Evolutionary conservation across 2,797 vertebrate species (phyloP).

Genomic region (Helostoma temminkii): DNA sequence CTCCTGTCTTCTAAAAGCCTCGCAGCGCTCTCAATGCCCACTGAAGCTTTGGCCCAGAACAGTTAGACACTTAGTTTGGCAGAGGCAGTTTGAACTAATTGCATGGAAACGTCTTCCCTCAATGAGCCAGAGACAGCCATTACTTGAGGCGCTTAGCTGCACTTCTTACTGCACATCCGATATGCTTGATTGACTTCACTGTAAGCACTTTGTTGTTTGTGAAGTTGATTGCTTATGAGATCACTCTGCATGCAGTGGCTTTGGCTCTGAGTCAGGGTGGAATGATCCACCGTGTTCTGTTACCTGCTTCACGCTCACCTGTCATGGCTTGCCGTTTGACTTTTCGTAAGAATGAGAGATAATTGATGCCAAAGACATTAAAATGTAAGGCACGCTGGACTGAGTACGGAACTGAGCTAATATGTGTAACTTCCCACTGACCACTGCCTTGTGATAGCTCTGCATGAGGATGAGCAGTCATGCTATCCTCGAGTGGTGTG

Average conservation of each 20-base stretch:
- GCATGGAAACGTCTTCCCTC: conserved; percentile 61
- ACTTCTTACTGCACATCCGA: conserved; percentile 62
- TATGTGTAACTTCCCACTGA: conserved; percentile 50
- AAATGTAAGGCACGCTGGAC: conserved; percentile 57
- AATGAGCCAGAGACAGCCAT: conserved; percentile 53
- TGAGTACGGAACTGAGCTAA: conserved; percentile 39
- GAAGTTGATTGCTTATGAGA: conserved; percentile 58
- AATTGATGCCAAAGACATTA: conserved; percentile 63
- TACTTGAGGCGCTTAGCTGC: conserved; percentile 61
- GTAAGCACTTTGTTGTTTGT: conserved; percentile 64
- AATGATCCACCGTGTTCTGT: conserved; percentile 21
- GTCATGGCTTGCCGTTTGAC: background rate
- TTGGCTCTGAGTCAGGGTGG: conserved; percentile 17
- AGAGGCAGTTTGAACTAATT: conserved; percentile 70
- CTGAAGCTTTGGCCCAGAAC: conserved; percentile 54
- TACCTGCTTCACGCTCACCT: conserved; percentile 32
- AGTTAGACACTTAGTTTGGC: conserved; percentile 58
- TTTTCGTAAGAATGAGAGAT: conserved; percentile 39
- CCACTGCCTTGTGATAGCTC: conserved; percentile 36
- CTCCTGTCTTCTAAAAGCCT: conserved; percentile 59
- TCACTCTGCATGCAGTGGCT: conserved; percentile 6
- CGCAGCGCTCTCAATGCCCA: conserved; percentile 34
- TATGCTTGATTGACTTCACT: conserved; percentile 65
- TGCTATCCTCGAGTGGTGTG: conserved; percentile 23
- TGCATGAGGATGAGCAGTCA: conserved; percentile 28